These are phyloP conservation scores for Mimachlamys varia DNA, from an alignment of 2,888 invertebrate genomes.

Conservation along the genomic window DNA sequence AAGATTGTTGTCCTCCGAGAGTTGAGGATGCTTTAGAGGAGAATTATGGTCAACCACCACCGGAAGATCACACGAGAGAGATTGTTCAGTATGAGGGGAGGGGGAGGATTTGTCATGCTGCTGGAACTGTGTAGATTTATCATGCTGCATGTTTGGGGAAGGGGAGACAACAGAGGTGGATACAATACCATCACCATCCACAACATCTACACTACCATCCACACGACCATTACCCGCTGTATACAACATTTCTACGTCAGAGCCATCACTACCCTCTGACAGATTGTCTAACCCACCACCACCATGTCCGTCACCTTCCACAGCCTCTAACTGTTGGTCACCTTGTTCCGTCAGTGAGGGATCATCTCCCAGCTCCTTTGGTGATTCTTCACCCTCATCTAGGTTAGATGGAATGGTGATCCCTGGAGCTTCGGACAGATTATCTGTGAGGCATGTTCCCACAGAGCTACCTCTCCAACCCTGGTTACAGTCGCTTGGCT, in stretches of 20 bases:
- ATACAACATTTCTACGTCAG: slow-evolving; percentile 49
- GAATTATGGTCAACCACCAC: slow-evolving; percentile 36
- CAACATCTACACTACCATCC: slow-evolving; percentile 47
- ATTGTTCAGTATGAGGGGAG: slow-evolving; percentile 2
- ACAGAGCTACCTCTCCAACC: slow-evolving; percentile 20
- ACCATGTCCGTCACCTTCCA: slow-evolving; percentile 9
- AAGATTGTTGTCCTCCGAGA: background rate
- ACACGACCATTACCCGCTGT: slow-evolving; percentile 40
- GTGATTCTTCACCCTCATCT: background rate
- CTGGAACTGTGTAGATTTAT: background rate
- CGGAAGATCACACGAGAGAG: slow-evolving; percentile 7
- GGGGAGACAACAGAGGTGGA: slow-evolving; percentile 16
- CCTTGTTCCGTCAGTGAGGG: background rate
- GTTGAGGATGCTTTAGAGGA: background rate
- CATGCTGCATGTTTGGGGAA: slow-evolving; percentile 14
- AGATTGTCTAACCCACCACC: slow-evolving; percentile 9
- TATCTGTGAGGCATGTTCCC: background rate
- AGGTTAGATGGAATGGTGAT: background rate
- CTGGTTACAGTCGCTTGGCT: background rate
- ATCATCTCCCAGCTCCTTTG: background rate
- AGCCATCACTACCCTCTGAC: slow-evolving; percentile 43
- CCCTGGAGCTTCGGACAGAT: background rate
- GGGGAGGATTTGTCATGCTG: slow-evolving; percentile 21
- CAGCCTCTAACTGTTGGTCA: background rate
- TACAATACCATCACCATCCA: slow-evolving; percentile 46